Evolutionary conservation across 2,888 invertebrate genomes (phyloP), one percentile per base, ranked within the genome.

Genomic region (Incurvaria masculella): DNA sequence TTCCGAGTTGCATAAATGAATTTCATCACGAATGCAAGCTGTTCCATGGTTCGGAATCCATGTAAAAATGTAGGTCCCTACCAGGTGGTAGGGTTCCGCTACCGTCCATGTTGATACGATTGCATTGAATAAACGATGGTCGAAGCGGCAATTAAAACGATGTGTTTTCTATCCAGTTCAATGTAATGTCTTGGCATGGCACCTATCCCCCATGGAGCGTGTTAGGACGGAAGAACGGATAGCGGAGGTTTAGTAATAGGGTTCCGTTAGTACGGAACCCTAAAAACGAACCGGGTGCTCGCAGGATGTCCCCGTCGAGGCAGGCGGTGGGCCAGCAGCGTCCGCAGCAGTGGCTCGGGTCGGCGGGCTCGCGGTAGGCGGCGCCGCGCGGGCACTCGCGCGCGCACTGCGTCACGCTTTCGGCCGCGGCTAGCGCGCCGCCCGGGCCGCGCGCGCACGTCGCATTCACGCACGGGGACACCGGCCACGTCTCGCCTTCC

Each of bases 261-360:
- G 17, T 14, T 8, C 11, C n/a, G n/a, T n/a, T n/a, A n/a, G n/a
- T n/a, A n/a, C n/a, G n/a, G n/a, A n/a, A n/a, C n/a, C n/a, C n/a
- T 41, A 6, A n/a, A n/a, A 17, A 47, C 60, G 56, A 2, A 74
- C 81, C 82, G 1, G 82, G 73, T 20, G 69, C 56, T 42, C 80
- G 73, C 0, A 82, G 55, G 1, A 65, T 60, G 1, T 78, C 80
- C 0, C 72, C 81, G 2, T 80, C 64, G 0, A 84, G 61, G 49
- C 88, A 88, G 19, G 75, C 69, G 0, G 68, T 67, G 61, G 84
- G 84, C 33, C 72, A 67, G 55, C 89, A 89, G 41, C 69, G 73
- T 0, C 88, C 88, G 57, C 89, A 89, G 64, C 89, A 89, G 17
- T 61, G 61, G 0, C 60, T 65, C 0, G 56, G 58, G 2, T 78